Evolutionary conservation across 2,888 invertebrate species (phyloP), one percentile per base, ranked within the genome.

Genomic region (Vanessa cardui): DNA sequence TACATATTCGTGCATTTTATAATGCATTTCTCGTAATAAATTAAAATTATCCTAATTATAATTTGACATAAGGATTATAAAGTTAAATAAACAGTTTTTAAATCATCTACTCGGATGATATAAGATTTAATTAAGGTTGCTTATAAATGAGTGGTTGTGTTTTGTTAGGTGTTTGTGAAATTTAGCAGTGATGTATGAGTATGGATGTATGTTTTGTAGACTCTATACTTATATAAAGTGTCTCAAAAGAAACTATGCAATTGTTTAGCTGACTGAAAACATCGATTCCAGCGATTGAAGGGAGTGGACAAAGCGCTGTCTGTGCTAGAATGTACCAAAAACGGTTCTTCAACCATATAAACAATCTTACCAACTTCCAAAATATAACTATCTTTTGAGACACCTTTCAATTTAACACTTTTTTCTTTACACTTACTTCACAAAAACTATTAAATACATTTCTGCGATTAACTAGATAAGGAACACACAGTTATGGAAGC

Each of bases 21-120:
- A 20, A 62, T 60, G 26, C 31, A 47, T 47, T 56, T 56, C 18
- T 52, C 15, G 7, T 12, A 26, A 4, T 26, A 52, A 15, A 52
- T 33, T 33, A 62, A 54, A 52, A 44, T 50, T 62, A 62, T 46
- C 21, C 18, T 62, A 62, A 44, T 52, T 44, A 45, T 62, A 54
- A 26, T 18, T 45, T 49, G 59, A 60, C 49, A 2, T 61, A 61
- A 49, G n/a, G 45, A 18, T 60, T 21, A 39, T 39, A 0, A 39
- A 39, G 12, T 12, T 39, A 49, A 61, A n/a, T n/a, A 15, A 45
- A 39, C 3, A 15, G 50, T 52, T 62, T 54, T 21, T n/a, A 16
- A 54, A 54, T 45, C 62, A 54, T 62, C 52, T 54, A 21, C 12
- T 6, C 1, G 0, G 21, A 50, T 31, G 16, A 54, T 16, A 16